These are phyloP conservation scores for Aplochiton taeniatus DNA, from an alignment of 2,797 vertebrate species.

Conservation along the genomic window DNA sequence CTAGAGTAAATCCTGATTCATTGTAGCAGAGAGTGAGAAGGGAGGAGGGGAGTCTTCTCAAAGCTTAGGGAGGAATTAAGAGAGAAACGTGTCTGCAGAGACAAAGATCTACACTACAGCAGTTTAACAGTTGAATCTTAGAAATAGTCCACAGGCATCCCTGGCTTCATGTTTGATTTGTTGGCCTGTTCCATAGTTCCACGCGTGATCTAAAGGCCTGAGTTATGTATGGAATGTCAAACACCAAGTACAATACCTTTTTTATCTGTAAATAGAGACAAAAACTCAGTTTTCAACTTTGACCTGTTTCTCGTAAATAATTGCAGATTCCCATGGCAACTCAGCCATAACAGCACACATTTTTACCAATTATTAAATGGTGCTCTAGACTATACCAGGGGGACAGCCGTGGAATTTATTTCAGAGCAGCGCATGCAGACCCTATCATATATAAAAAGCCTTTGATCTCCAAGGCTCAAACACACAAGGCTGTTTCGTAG, in stretches of 20 bases:
- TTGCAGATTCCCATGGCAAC: conserved; percentile 60
- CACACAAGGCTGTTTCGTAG: conserved; percentile 41
- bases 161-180: conserved; percentile 85
- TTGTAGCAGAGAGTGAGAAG: conserved; percentile 44
- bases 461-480: conserved; percentile 62
- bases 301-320: conserved; percentile 62
- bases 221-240: conserved; percentile 74
- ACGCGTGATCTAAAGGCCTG: conserved; percentile 70
- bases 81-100: conserved; percentile 28
- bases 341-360: conserved; percentile 48
- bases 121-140: conserved; percentile 46
- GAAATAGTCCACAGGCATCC: conserved; percentile 55
- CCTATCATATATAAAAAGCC: conserved; percentile 57
- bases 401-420: conserved; percentile 44
- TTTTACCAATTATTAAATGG: conserved; percentile 57
- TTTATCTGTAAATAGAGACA: conserved; percentile 56
- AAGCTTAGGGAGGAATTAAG: conserved; percentile 48
- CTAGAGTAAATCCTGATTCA: conserved; percentile 41
- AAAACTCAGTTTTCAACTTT: conserved; percentile 66
- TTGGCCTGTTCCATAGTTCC: conserved; percentile 69
- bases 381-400: conserved; percentile 35
- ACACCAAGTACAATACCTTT: conserved; percentile 63
- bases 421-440: conserved; percentile 41
- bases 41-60: conserved; percentile 42
- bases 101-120: conserved; percentile 21